Conservation (phyloP, 2,888 invertebrate genomes). For the Melinopterus prodromus region DNA sequence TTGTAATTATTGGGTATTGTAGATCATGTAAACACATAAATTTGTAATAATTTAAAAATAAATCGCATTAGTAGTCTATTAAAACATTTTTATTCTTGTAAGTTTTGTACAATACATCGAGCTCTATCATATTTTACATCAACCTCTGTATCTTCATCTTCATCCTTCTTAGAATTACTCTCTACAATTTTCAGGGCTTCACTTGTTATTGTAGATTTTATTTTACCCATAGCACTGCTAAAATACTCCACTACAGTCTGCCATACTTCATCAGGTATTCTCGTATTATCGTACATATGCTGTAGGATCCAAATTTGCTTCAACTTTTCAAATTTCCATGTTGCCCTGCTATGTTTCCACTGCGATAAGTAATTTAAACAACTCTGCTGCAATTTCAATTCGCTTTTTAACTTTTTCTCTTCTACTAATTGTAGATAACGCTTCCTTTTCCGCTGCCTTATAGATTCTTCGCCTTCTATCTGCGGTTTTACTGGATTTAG, state of each 20-base stretch:
- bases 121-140: conserved; percentile 44
- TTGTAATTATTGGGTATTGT: neutral
- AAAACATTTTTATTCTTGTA: conserved; percentile 39
- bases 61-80: conserved; percentile 43
- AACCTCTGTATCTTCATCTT: conserved; percentile 56
- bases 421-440: conserved; percentile 67
- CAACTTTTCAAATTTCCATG: conserved; percentile 85
- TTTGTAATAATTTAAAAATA: neutral
- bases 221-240: conserved; percentile 73
- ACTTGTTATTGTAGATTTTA: conserved; percentile 68
- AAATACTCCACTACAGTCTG: conserved; percentile 75
- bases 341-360: conserved; percentile 74
- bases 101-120: conserved; percentile 37
- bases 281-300: conserved; percentile 69
- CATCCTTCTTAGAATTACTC: conserved; percentile 40
- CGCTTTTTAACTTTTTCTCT: conserved; percentile 64
- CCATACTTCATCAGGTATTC: conserved; percentile 71
- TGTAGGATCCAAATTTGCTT: conserved; percentile 80
- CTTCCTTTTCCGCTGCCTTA: conserved; percentile 71
- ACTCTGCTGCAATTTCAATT: conserved; percentile 67
- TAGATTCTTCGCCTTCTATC: conserved; percentile 63
- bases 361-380: conserved; percentile 73
- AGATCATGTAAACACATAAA: neutral
- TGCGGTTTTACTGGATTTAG: conserved; percentile 51
- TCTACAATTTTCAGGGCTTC: conserved; percentile 65